These are phyloP conservation scores for Charaxes varanes DNA, from an alignment of 1,140 invertebrate species.

Conservation along the genomic window DNA sequence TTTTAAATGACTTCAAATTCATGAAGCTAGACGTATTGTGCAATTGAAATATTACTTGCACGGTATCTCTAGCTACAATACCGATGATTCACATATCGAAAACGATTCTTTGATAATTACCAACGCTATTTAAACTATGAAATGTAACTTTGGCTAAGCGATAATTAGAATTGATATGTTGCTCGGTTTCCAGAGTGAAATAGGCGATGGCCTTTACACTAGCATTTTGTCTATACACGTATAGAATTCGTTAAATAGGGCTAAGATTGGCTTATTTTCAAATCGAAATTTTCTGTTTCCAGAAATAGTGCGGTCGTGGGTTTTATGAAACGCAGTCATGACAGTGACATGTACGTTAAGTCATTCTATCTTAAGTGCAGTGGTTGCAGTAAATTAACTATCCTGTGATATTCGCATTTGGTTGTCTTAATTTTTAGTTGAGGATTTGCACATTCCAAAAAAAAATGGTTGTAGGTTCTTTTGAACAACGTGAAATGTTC, in stretches of 20 bases:
- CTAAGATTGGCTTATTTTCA: slow-evolving; percentile 38
- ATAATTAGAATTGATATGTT: too few species aligned
- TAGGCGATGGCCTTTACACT: too few species aligned
- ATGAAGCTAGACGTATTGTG: too few species aligned
- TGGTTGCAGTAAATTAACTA: slow-evolving; percentile 38
- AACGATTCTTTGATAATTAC: too few species aligned
- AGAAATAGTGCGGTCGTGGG: slow-evolving; percentile 72
- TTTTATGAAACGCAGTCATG: slow-evolving; percentile 57
- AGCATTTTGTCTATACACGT: too few species aligned
- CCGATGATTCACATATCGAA: too few species aligned
- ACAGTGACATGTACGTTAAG: slow-evolving; percentile 29
- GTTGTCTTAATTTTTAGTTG: slow-evolving; percentile 45
- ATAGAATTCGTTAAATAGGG: slow-evolving; percentile 11
- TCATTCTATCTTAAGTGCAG: slow-evolving; percentile 66
- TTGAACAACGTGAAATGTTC: slow-evolving; percentile 6
- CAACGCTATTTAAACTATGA: too few species aligned
- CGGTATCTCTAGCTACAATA: too few species aligned
- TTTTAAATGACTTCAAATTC: too few species aligned
- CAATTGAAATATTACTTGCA: too few species aligned
- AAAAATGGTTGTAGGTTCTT: slow-evolving; percentile 21
- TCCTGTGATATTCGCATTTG: slow-evolving; percentile 74
- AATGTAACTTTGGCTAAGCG: too few species aligned
- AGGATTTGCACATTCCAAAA: slow-evolving; percentile 61
- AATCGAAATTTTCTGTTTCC: slow-evolving; percentile 51
- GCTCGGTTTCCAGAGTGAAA: too few species aligned